Base-by-base conservation (phyloP, 2,888 invertebrate species). In the Leptinotarsa peninsularis region DNA sequence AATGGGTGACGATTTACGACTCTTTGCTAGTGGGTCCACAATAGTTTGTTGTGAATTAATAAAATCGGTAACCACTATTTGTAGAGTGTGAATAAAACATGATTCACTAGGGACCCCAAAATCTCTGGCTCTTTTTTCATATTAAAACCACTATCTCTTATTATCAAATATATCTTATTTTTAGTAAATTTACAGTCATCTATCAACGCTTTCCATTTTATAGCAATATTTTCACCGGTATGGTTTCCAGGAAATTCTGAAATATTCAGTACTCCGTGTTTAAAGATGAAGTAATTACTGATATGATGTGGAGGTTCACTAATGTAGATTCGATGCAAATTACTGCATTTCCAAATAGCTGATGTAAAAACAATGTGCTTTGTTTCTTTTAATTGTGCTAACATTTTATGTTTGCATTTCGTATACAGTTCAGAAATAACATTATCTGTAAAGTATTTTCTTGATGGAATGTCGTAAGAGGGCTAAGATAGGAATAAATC, bases 401-500 rank as follows among this genome's bases (percentile, higher is more conserved):
- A 67, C 67, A 67, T 67, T 27, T 50, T 23, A 67, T 67, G 0
- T 67, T 50, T 7, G 67, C 67, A 67, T 49, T 50, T 52, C 49
- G 21, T 66, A 66, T 67, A 52, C 67, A 67, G 50, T 67, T 67
- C 67, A 52, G 17, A 23, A 67, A 67, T 67, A 52, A 67, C 67
- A 67, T 18, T 52, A 67, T 67, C 23, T 67, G 52, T 67, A 49
- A 66, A 66, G 66, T 66, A 66, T 49, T 66, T 67, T 67, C 67
- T 67, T 67, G 67, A 23, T 10, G 52, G 49, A 67, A 67, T 67
- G 27, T 67, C 14, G 23, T 50, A 49, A 66, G 27, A 66, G 49
- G 49, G 66, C 66, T 66, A n/a, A 49, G 66, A 66, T 49, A 49
- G 21, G n/a, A 66, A 66, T 66, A 66, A 66, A 66, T 49, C 4